Evolutionary conservation across 2,113 vertebrate species (phyloP), one percentile per base, ranked within the genome.

Genomic region (Arothron firmamentum): DNA sequence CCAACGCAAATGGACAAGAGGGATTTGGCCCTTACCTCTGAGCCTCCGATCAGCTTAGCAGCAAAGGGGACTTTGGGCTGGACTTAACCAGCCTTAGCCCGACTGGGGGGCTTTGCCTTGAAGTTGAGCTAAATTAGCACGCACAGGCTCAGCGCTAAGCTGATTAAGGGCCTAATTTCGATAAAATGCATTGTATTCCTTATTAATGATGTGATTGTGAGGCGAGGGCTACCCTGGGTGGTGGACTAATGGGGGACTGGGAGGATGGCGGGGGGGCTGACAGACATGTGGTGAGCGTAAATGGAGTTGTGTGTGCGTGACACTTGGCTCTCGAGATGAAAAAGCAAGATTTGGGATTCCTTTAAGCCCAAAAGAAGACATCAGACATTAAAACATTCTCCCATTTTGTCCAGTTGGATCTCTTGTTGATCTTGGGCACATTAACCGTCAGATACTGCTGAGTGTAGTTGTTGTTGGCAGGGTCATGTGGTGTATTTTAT

Each of bases 91-190:
- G 82, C 80, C 76, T 87, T 78, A 80, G 72, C 58, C 74, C 65
- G 74, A 70, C 70, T 82, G 72, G 70, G 65, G 81, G 82, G 82
- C 80, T 87, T 85, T 86, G 74, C 84, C 85, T 88, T 91, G 87
- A 91, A 88, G 88, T 88, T 87, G 85, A 84, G 82, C 79, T 87
- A 88, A 88, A 90, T 89, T 89, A 89, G 87, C 90, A 91, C 78
- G 86, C 88, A 90, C 79, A 90, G 84, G 86, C 84, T 90, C 70
- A 72, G 67, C 5, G 50, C 65, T 91, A 90, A 91, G 85, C 83
- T 83, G 89, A 85, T 90, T 90, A 89, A 67, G 54, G 47, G 67
- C 59, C 62, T 87, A 84, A 88, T 86, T 87, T 89, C 72, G 72
- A 84, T 90, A 88, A 89, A 90, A 87, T 79, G 79, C 84, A 87